phyloP scores from a whole-genome alignment of 1,140 invertebrate genomes.

The Galendromus occidentalis region DNA sequence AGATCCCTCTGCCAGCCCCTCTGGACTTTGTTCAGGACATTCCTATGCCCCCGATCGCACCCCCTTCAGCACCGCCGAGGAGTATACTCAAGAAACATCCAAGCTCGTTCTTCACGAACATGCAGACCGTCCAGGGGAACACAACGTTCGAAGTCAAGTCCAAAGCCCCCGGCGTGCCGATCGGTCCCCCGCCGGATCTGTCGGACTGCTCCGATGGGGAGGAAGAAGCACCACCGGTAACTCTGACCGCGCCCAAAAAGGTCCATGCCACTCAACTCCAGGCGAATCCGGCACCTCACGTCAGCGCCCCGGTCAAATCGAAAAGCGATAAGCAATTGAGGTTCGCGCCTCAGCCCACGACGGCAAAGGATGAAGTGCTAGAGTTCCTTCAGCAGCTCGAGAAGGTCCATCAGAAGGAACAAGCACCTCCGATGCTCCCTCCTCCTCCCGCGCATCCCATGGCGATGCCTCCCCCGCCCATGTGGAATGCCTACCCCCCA shows the following conservation, averaged over 20 bases:
- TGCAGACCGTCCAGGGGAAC: neutral
- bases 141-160: constrained; percentile 18
- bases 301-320: neutral
- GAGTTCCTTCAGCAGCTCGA: constrained; percentile 6
- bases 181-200: constrained; percentile 45
- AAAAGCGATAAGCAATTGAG: neutral
- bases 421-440: constrained; percentile 23
- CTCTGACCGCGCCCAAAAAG: neutral
- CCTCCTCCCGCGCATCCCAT: constrained; percentile 33
- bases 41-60: constrained; percentile 17
- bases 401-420: constrained; percentile 4
- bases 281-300: neutral
- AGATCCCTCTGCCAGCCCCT: constrained; percentile 68
- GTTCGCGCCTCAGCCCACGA: constrained; percentile 3
- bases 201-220: constrained; percentile 37
- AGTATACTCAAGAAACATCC: constrained; percentile 52
- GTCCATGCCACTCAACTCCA: neutral
- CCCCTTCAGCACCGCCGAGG: constrained; percentile 27
- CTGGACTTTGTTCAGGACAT: neutral
- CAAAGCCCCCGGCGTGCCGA: constrained; percentile 61
- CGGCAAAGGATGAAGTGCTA: constrained; percentile 5
- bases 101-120: constrained; percentile 19
- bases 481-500: constrained; percentile 27
- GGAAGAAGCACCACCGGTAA: constrained; percentile 28
- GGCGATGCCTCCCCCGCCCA: constrained; percentile 29